Conservation (phyloP, 2,888 invertebrate genomes). For the Agrochola circellaris region DNA sequence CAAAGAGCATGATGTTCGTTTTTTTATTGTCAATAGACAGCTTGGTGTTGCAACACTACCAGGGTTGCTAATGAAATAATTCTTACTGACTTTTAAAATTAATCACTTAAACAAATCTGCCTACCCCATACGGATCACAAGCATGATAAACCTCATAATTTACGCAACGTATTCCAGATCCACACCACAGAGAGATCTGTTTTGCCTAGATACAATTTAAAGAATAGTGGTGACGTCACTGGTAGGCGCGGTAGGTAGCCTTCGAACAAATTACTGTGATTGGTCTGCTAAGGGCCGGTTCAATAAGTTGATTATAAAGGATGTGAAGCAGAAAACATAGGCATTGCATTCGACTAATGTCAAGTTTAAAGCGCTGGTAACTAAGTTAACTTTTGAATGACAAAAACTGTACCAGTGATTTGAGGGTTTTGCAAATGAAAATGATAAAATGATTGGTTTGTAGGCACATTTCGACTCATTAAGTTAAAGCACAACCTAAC, state of each 20-base stretch:
- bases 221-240: conserved; percentile 32
- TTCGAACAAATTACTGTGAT: conserved; percentile 6
- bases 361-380: background rate
- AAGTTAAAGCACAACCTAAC: no score
- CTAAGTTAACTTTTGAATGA: background rate
- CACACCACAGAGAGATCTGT: conserved; percentile 6
- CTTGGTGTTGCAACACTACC: background rate
- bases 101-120: no score
- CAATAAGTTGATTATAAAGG: background rate
- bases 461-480: no score
- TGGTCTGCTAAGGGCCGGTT: background rate
- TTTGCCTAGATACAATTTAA: conserved; percentile 33
- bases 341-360: background rate
- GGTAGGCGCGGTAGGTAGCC: background rate
- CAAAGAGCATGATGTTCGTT: background rate
- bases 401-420: no score
- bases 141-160: conserved; percentile 20
- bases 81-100: background rate
- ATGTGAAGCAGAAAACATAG: background rate
- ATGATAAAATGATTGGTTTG: no score
- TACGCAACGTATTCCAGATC: conserved; percentile 1
- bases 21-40: no score
- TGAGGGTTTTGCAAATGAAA: no score
- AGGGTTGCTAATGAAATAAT: background rate
- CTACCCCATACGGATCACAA: background rate